A percentile compares a stretch with the other conserved stretches of the same genome.
Evolutionary conservation across 2,797 vertebrate species (phyloP).

Genomic region (Staurois parvus): DNA sequence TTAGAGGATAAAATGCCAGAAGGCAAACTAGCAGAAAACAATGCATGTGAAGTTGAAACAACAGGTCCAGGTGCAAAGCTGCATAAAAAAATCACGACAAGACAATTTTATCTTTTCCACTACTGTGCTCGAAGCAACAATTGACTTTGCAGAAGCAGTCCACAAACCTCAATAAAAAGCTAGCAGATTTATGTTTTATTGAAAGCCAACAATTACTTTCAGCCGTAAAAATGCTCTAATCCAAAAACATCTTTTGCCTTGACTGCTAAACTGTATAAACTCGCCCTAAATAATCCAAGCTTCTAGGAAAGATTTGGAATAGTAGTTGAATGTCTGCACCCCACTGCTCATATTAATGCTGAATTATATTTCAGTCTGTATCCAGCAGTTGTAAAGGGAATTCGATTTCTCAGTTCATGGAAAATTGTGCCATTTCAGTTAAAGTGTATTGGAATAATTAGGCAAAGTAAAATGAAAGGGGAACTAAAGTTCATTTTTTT

Average conservation of each 20-base stretch:
- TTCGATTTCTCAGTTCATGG: too few species aligned
- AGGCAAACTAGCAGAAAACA: background rate
- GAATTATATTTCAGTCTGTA: background rate
- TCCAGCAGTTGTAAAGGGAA: conserved; percentile 5
- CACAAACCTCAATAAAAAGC: conserved; percentile 67
- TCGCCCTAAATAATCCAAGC: conserved; percentile 55
- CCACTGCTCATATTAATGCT: conserved; percentile 38
- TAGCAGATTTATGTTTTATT: conserved; percentile 75
- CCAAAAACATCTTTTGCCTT: conserved; percentile 70
- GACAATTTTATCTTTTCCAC: conserved; percentile 55
- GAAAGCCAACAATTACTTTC: conserved; percentile 70
- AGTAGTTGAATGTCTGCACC: conserved; percentile 20
- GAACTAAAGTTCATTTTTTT: too few species aligned
- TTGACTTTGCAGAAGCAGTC: conserved; percentile 65
- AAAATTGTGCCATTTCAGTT: too few species aligned
- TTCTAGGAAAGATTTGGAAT: conserved; percentile 52
- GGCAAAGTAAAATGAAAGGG: too few species aligned
- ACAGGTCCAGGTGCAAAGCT: conserved; percentile 44
- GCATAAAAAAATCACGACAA: conserved; percentile 41
- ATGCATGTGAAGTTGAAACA: conserved; percentile 2
- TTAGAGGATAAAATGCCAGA: conserved; percentile 11
- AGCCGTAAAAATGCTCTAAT: conserved; percentile 69
- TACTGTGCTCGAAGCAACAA: conserved; percentile 65
- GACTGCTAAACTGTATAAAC: conserved; percentile 70
- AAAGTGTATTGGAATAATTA: too few species aligned